Evolutionary conservation across 92 coral and sea anemone species (phyloP).

Genomic region (Montipora capitata): DNA sequence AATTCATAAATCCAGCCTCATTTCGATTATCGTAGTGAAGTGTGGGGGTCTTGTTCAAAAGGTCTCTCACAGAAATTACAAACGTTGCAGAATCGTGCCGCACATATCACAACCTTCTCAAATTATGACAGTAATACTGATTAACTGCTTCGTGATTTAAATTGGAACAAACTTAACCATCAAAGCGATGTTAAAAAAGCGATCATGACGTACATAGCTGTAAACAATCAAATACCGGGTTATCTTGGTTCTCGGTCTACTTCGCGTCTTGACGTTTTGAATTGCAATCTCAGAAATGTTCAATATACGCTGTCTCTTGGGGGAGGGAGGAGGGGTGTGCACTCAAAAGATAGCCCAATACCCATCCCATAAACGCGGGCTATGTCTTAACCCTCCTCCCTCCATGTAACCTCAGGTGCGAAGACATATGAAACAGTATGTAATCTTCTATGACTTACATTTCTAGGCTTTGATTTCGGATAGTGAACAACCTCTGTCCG

Average conservation of each 20-base stretch:
- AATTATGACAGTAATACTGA: constrained; percentile 41
- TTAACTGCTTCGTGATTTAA: constrained; percentile 16
- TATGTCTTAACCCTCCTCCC: neutral
- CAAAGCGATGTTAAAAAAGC: constrained; percentile 40
- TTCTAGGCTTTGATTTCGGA: too few species aligned
- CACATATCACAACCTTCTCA: constrained; percentile 44
- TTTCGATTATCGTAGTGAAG: constrained; percentile 53
- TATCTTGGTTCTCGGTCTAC: constrained; percentile 30
- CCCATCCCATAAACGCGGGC: too few species aligned
- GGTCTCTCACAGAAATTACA: constrained; percentile 53
- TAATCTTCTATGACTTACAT: too few species aligned
- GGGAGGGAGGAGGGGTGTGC: too few species aligned
- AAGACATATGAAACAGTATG: too few species aligned
- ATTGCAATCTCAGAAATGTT: neutral
- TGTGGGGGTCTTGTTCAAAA: constrained; percentile 55
- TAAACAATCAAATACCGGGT: constrained; percentile 31
- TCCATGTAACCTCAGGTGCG: too few species aligned
- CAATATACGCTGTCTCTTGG: neutral
- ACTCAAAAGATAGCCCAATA: too few species aligned
- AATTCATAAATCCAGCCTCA: constrained; percentile 35
- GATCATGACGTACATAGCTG: constrained; percentile 34
- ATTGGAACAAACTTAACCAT: constrained; percentile 42
- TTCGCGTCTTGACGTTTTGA: neutral
- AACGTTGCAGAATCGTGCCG: constrained; percentile 69
- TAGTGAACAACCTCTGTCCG: too few species aligned